Percentiles rank a stretch among this genome's conserved stretches.
phyloP scores from a whole-genome alignment of 2,797 vertebrate genomes.

The Hyperoplus lanceolatus region DNA sequence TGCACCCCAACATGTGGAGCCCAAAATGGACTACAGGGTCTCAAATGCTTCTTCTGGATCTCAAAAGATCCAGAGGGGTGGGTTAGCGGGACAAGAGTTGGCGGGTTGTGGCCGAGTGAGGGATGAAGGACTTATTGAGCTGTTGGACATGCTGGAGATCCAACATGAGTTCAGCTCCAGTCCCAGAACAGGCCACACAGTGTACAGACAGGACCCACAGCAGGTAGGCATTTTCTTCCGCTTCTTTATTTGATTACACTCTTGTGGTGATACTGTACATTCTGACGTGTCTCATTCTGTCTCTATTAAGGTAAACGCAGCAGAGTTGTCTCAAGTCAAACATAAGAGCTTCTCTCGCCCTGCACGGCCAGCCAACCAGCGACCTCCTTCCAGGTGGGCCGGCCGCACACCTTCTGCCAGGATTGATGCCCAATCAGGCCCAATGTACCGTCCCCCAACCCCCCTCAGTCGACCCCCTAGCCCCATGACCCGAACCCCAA shows the following conservation, averaged over 20 bases:
- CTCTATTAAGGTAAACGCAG: constrained; percentile 68
- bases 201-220: constrained; percentile 70
- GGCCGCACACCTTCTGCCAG: constrained; percentile 69
- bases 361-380: constrained; percentile 92
- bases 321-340: constrained; percentile 58
- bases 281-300: constrained; percentile 16
- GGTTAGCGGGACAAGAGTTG: constrained; percentile 81
- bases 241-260: background rate
- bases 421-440: constrained; percentile 67
- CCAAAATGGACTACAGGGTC: constrained; percentile 72
- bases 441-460: constrained; percentile 73
- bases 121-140: constrained; percentile 84
- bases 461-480: constrained; percentile 66
- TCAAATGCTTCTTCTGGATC: constrained; percentile 54
- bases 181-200: constrained; percentile 63
- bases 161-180: constrained; percentile 87
- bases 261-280: background rate
- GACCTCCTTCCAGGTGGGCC: constrained; percentile 97
- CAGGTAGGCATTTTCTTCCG: constrained; percentile 61
- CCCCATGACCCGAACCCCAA: constrained; percentile 73
- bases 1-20: constrained; percentile 61
- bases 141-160: constrained; percentile 88
- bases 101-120: constrained; percentile 46
- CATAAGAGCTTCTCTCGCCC: constrained; percentile 93
- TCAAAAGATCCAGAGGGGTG: constrained; percentile 67